These are phyloP conservation scores for Sinosuthora webbiana DNA, from an alignment of 2,113 vertebrate genomes.

Conservation along the genomic window DNA sequence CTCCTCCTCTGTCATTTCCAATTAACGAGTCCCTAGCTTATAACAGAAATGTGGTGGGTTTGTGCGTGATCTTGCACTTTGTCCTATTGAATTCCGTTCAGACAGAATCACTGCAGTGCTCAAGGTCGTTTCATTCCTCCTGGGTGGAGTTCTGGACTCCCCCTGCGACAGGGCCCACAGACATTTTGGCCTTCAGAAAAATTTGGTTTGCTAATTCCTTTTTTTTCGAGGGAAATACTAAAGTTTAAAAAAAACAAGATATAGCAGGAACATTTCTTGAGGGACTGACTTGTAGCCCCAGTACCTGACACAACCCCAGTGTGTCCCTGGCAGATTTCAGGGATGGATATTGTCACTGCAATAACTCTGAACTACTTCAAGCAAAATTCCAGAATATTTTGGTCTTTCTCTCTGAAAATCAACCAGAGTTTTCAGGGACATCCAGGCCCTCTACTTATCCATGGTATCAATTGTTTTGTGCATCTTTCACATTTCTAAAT, in stretches of 20 bases:
- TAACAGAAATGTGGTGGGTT: conserved; percentile 18
- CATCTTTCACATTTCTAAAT: neutral
- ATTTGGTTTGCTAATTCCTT: neutral
- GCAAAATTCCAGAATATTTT: neutral
- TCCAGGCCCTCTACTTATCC: neutral
- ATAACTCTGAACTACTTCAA: neutral
- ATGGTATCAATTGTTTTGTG: neutral
- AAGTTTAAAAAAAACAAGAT: neutral
- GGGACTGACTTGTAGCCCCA: neutral
- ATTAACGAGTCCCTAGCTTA: conserved; percentile 46
- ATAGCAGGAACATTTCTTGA: neutral
- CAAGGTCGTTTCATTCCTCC: conserved; percentile 47
- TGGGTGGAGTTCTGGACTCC: neutral
- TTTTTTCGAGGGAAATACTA: neutral
- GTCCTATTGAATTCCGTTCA: conserved; percentile 58
- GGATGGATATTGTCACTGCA: neutral
- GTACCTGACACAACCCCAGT: neutral
- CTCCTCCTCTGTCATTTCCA: conserved; percentile 47
- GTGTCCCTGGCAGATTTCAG: neutral
- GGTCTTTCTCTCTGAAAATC: neutral
- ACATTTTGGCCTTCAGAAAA: neutral
- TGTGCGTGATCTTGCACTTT: conserved; percentile 35
- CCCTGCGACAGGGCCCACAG: neutral
- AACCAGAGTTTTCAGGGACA: neutral
- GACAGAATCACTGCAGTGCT: neutral